Base-by-base conservation (phyloP, 2,888 invertebrate genomes). In the Leuctra nigra region DNA sequence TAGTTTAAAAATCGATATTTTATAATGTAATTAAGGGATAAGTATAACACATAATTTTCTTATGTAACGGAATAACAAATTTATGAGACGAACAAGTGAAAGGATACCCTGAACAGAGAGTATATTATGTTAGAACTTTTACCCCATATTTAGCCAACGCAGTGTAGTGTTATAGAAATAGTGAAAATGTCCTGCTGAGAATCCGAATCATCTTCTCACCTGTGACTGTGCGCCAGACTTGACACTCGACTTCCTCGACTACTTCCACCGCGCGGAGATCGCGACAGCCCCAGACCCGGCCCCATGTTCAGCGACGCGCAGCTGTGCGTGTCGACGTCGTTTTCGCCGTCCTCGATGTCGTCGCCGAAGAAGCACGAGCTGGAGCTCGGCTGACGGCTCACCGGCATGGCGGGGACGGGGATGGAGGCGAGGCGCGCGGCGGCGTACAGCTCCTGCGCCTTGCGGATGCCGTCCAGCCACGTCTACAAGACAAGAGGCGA, bases 391-490 rank as follows among this genome's bases (percentile, higher is more conserved):
- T 52, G 61, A 70, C 66, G 57, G 71, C 72, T 67, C 74, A 60
- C 62, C 74, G 71, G 63, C 75, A 70, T 64, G 70, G 67, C 60
- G 71, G 73, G 60, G 54, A 58, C 58, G 18, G 59, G 55, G 33
- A 57, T 68, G 61, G 64, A 68, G 2, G 69, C 74, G 62, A 75
- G 75, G 66, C 79, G 81, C 46, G 81, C 77, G 67, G 81, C 77
- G 59, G 76, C 73, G 69, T 83, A 87, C n/a, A 86, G 76, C 62
- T 83, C 76, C 71, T 85, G 86, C 1, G 91, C 90, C 68, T 88
- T 86, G 58, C 78, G 77, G 29, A 91, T 73, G 60, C 85, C 82
- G 39, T 83, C 83, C 59, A 84, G 79, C 88, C 89, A 91, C 48
- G 76, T 75, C 80, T 84, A 67, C 14, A 67, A 65, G 58, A 38